Evolutionary conservation across 2,113 vertebrate species (phyloP), one percentile per base, ranked within the genome.

Genomic region (Melozone crissalis): DNA sequence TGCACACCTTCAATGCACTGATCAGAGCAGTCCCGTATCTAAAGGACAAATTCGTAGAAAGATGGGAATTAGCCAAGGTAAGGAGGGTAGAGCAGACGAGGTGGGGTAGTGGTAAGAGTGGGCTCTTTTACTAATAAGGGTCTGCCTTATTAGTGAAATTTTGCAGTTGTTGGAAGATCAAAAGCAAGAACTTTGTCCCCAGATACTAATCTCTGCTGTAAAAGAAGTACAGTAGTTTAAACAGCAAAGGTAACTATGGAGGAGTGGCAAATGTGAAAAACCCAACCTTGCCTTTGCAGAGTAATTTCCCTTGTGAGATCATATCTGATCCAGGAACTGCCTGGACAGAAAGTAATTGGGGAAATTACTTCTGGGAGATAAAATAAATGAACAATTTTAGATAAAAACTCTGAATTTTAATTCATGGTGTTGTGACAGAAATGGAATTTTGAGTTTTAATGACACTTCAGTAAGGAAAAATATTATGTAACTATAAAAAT

Each of bases 1-100:
- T 99, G 37, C 89, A 98, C 83, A 98, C 98, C 51, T 99, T 99
- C 97, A 99, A 98, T 19, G 98, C 98, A 0, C 89, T 99, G 91
- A 98, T 99, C 77, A 59, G 81, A 59, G 98, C 98, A 21, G 98
- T 97, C 89, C 95, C 97, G 0, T 67, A 96, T 1, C 41, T 97
- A 5, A 93, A 95, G 93, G 98, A 98, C 1, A 98, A 77, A 55
- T 98, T 95, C 69, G 10, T 17, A 2, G 98, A 99, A 22, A 98
- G 94, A 94, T 98, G 98, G 98, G 98, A 98, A 10, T 88, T 98
- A 71, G 93, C 98, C 58, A 24, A 96, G 87, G 99, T 99, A 97
- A 99, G 98, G 57, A 79, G 39, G 33, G 33, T 26, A 28, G 20
- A 54, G 41, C 8, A 18, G 0, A 65, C 57, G 58, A 68, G 39